Evolutionary conservation across 2,888 invertebrate genomes (phyloP).

Genomic region (Drosophila subquinaria): DNA sequence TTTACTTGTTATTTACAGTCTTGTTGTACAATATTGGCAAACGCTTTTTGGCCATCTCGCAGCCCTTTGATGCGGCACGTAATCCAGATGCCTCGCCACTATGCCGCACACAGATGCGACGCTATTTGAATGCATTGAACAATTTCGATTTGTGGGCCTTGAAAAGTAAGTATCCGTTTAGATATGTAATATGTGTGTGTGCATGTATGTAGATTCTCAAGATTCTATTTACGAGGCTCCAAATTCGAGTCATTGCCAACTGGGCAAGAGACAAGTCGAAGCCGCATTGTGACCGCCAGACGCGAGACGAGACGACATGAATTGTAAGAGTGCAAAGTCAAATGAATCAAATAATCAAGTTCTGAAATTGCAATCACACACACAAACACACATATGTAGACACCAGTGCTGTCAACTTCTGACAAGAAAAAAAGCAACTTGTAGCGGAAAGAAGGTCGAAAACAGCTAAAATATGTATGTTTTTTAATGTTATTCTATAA

Average conservation of each 20-base stretch:
- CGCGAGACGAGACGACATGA: constrained; percentile 68
- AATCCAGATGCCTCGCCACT: constrained; percentile 78
- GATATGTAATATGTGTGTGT: background rate
- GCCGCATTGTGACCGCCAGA: constrained; percentile 69
- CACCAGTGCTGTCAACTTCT: background rate
- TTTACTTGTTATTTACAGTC: constrained; percentile 66
- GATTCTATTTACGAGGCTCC: constrained; percentile 13
- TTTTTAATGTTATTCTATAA: no score
- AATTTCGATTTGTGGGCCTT: constrained; percentile 85
- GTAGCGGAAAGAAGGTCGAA: background rate
- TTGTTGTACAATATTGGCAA: constrained; percentile 81
- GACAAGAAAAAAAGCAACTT: background rate
- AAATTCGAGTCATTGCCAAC: constrained; percentile 79
- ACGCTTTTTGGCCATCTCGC: constrained; percentile 77
- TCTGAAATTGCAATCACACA: constrained; percentile 62
- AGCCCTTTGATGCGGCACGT: constrained; percentile 82
- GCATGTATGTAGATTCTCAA: background rate
- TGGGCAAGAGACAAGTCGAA: constrained; percentile 40
- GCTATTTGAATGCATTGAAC: constrained; percentile 78
- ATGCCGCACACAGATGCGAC: constrained; percentile 80
- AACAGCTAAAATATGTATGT: background rate
- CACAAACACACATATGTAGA: constrained; percentile 15
- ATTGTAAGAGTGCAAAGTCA: constrained; percentile 79
- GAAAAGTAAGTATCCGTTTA: constrained; percentile 81
- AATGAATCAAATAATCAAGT: constrained; percentile 71